A percentile compares a stretch with the other conserved stretches of the same genome.
These are phyloP conservation scores for Chromis chromis DNA, from an alignment of 2,797 vertebrate species.

Conservation along the genomic window DNA sequence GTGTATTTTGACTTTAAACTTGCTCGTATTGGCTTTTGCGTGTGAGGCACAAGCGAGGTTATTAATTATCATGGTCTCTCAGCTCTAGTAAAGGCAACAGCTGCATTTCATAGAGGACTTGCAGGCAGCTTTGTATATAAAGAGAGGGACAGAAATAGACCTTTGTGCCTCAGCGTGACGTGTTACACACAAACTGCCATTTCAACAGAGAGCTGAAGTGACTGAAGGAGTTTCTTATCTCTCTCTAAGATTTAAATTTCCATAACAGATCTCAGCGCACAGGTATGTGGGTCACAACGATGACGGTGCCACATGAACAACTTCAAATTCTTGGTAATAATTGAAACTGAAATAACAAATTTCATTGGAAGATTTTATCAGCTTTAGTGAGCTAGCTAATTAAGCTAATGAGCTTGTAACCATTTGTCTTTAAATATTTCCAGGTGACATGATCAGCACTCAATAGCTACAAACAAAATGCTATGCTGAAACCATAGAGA, in stretches of 20 bases:
- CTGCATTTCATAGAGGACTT: slow-evolving; percentile 71
- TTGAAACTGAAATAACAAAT: background rate
- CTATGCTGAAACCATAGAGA: too few relatives aligned
- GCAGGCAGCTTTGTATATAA: slow-evolving; percentile 65
- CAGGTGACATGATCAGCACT: too few relatives aligned
- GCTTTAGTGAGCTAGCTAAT: background rate
- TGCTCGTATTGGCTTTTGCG: slow-evolving; percentile 61
- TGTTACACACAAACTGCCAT: slow-evolving; percentile 43
- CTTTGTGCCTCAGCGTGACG: slow-evolving; percentile 42
- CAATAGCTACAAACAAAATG: too few relatives aligned
- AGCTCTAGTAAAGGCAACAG: slow-evolving; percentile 69
- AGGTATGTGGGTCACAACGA: background rate
- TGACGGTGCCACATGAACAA: background rate
- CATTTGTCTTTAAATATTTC: background rate
- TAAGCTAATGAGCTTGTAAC: background rate
- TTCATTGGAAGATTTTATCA: background rate
- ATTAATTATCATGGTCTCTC: slow-evolving; percentile 76
- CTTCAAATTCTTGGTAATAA: too few relatives aligned
- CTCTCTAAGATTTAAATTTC: background rate
- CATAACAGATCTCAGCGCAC: background rate
- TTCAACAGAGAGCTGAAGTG: slow-evolving; percentile 33
- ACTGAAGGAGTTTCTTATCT: slow-evolving; percentile 3
- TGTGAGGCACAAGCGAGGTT: slow-evolving; percentile 74
- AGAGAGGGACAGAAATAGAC: slow-evolving; percentile 62
- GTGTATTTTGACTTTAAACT: slow-evolving; percentile 75